Evolutionary conservation across 2,113 vertebrate species (phyloP).

Genomic region (Mus musculus): GRCm39 chr16:47786001-47786500

Average conservation of each 20-base stretch:
- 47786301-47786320: background rate
- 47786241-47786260: conserved; percentile 52
- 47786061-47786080: conserved; percentile 33
- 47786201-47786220: conserved; percentile 24
- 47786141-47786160: background rate
- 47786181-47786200: conserved; percentile 2
- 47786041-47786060: background rate
- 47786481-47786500: conserved; percentile 31
- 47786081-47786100: background rate
- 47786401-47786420: conserved; percentile 40
- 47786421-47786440: conserved; percentile 19
- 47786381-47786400: background rate
- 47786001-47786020: background rate
- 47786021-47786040: conserved; percentile 33
- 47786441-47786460: conserved; percentile 20
- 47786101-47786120: background rate
- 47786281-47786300: background rate
- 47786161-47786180: conserved; percentile 38
- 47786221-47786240: background rate
- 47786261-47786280: background rate
- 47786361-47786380: background rate
- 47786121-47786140: background rate
- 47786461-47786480: conserved; percentile 14
- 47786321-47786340: background rate
- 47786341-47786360: background rate